Conservation (phyloP, 2,113 vertebrate genomes). For the Rhineura floridana region DNA sequence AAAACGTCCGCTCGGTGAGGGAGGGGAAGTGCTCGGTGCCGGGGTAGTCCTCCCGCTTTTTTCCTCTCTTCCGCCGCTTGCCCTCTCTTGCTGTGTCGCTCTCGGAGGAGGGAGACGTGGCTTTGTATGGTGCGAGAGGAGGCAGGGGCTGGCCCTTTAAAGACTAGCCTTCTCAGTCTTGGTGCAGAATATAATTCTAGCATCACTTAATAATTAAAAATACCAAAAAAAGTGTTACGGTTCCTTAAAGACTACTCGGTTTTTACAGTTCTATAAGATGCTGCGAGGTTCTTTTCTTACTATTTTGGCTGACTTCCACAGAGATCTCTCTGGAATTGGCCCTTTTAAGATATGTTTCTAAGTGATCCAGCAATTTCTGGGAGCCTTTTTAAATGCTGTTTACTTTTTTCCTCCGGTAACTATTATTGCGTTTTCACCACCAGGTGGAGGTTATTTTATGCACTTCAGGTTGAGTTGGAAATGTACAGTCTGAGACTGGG, state of each 20-base stretch:
- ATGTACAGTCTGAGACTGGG: background rate
- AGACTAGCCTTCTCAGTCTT: background rate
- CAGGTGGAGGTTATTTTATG: background rate
- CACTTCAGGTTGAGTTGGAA: no score
- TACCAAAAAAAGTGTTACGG: background rate
- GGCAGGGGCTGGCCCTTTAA: background rate
- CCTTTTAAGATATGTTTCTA: background rate
- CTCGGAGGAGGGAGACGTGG: background rate
- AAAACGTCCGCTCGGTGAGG: conserved; percentile 8
- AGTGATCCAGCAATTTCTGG: background rate
- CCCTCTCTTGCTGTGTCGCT: background rate
- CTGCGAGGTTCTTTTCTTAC: background rate
- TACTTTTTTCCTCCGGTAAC: background rate
- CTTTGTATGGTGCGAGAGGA: background rate
- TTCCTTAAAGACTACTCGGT: background rate
- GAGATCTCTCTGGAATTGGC: background rate
- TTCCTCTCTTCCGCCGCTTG: no score
- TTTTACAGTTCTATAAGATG: background rate
- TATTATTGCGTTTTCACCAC: no score
- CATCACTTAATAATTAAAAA: background rate
- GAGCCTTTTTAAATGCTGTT: background rate
- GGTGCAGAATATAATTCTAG: background rate
- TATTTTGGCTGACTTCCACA: background rate
- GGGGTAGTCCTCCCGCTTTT: background rate
- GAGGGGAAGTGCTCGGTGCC: background rate